Percentiles rank a stretch among this genome's conserved stretches.
Conservation (phyloP, 2,888 invertebrate species). For the Zygaena filipendulae region DNA sequence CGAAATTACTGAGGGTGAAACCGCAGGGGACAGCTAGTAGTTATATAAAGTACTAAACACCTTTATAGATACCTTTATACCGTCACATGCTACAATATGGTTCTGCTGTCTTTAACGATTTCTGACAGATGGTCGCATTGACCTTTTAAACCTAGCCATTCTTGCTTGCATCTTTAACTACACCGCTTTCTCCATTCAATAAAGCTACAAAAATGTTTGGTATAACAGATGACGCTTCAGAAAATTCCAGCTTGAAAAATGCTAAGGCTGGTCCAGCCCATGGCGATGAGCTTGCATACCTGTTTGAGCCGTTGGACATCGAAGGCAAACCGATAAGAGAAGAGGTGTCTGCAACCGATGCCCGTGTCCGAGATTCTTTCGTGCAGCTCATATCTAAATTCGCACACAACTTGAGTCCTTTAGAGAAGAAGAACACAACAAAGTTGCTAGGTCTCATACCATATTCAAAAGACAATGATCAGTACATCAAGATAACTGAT, state of each 20-base stretch:
- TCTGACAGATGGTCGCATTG: too few species aligned
- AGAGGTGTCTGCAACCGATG: slow-evolving; percentile 61
- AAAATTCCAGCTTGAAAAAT: slow-evolving; percentile 18
- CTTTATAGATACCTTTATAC: too few species aligned
- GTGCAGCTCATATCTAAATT: slow-evolving; percentile 76
- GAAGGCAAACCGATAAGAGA: slow-evolving; percentile 65
- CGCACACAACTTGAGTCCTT: slow-evolving; percentile 46
- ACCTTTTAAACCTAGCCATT: too few species aligned
- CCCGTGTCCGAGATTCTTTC: slow-evolving; percentile 72
- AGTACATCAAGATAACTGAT: slow-evolving; percentile 40
- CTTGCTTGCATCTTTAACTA: too few species aligned
- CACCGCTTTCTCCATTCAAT: too few species aligned
- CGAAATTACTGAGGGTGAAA: too few species aligned
- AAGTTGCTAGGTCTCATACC: slow-evolving; percentile 25
- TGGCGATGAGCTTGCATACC: slow-evolving; percentile 78
- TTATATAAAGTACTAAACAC: too few species aligned
- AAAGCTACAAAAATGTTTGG: too few species aligned
- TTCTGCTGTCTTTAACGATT: too few species aligned
- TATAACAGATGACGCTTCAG: too few species aligned
- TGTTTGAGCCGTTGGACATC: slow-evolving; percentile 74
- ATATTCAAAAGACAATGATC: slow-evolving; percentile 34
- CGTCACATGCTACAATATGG: too few species aligned
- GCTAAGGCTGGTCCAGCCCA: slow-evolving; percentile 62
- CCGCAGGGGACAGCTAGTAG: too few species aligned
- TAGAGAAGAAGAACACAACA: slow-evolving; percentile 19